A percentile compares a stretch with the other conserved stretches of the same genome.
These are phyloP conservation scores for Phalacrocorax aristotelis DNA, from an alignment of 2,113 vertebrate genomes.

Conservation along the genomic window DNA sequence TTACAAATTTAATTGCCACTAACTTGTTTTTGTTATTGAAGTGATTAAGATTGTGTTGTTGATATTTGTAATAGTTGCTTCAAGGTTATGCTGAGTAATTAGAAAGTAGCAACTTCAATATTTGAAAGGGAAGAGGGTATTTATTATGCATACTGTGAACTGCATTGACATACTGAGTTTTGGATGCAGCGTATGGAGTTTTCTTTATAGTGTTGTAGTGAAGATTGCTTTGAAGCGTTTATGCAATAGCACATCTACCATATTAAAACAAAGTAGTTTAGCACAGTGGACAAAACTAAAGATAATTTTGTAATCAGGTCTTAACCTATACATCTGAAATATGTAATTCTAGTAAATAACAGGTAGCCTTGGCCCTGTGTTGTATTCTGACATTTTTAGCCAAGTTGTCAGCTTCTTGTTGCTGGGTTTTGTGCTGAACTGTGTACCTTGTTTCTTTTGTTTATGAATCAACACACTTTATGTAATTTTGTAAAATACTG, in stretches of 20 bases:
- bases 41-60: conserved; percentile 32
- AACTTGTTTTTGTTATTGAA: conserved; percentile 59
- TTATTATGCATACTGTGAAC: conserved; percentile 81
- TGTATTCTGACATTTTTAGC: conserved; percentile 62
- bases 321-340: conserved; percentile 58
- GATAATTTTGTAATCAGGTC: conserved; percentile 31
- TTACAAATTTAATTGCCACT: conserved; percentile 53
- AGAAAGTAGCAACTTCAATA: conserved; percentile 63
- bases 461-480: conserved; percentile 59
- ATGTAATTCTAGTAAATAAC: conserved; percentile 34
- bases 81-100: conserved; percentile 69
- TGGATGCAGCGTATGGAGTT: conserved; percentile 49
- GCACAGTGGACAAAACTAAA: conserved; percentile 69
- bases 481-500: conserved; percentile 70
- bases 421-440: conserved; percentile 79
- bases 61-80: conserved; percentile 63
- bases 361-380: conserved; percentile 74
- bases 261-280: conserved; percentile 60
- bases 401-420: conserved; percentile 77
- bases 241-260: conserved; percentile 62
- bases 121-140: conserved; percentile 74
- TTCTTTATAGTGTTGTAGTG: conserved; percentile 59
- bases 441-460: conserved; percentile 59
- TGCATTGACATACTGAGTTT: conserved; percentile 70
- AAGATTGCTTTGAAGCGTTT: conserved; percentile 74